Evolutionary conservation across 2,888 invertebrate genomes (phyloP).

Genomic region (Pimpla rufipes): DNA sequence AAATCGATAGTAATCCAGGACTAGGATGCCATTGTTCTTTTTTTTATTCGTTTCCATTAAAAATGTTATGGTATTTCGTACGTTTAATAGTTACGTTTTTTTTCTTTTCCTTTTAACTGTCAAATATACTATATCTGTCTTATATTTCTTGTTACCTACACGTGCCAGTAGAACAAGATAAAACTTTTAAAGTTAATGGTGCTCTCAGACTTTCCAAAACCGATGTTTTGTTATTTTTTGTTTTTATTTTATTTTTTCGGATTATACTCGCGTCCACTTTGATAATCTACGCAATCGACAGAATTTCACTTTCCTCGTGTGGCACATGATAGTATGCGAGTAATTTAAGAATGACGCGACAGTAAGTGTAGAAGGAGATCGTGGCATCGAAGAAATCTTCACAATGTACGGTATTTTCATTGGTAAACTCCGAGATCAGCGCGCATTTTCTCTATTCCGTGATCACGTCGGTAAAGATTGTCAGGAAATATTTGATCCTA

Average conservation of each 20-base stretch:
- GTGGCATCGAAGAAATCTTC: conserved; percentile 48
- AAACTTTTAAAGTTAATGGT: conserved; percentile 59
- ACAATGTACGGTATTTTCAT: conserved; percentile 33
- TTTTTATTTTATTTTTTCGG: conserved; percentile 18
- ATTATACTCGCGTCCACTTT: conserved; percentile 45
- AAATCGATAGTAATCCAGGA: conserved; percentile 61
- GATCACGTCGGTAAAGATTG: conserved; percentile 68
- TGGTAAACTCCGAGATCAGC: conserved; percentile 22
- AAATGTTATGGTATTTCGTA: conserved; percentile 60
- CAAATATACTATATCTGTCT: conserved; percentile 61
- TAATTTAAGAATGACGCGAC: conserved; percentile 52
- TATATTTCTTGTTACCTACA: conserved; percentile 61
- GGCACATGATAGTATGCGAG: conserved; percentile 63
- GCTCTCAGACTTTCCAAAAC: conserved; percentile 62
- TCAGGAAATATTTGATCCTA: conserved; percentile 70
- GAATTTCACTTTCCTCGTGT: conserved; percentile 37
- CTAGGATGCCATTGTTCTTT: conserved; percentile 58
- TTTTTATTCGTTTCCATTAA: conserved; percentile 49
- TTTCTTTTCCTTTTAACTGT: conserved; percentile 56
- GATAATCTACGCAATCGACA: conserved; percentile 24
- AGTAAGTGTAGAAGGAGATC: conserved; percentile 37
- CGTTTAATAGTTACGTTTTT: conserved; percentile 55
- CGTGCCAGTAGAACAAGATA: conserved; percentile 65
- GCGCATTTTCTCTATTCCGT: conserved; percentile 48
- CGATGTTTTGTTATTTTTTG: conserved; percentile 26